Base-by-base conservation (phyloP, 2,113 vertebrate genomes). In the Megaceryle maxima region DNA sequence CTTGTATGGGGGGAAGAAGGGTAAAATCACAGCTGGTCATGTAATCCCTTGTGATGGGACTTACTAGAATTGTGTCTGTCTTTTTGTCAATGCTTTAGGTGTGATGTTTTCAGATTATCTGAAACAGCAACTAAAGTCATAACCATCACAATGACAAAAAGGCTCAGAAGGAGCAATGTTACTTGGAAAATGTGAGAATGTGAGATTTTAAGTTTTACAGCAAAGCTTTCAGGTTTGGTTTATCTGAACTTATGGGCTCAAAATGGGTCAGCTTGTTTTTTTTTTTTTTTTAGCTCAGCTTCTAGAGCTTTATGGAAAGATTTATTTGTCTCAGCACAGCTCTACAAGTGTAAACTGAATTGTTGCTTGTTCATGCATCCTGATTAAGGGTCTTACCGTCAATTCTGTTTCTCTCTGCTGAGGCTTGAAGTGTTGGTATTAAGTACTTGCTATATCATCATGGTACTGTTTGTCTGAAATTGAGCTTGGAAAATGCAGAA, bases 341-440 rank as follows among this genome's bases (percentile, higher is more conserved):
- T 89, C 59, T 73, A 59, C 51, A 79, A 70, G 43, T 85, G 16
- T 91, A 94, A 92, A 88, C 75, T 72, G 79, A 94, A 93, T 67
- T 50, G n/a, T 62, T 84, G 60, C 79, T 93, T 93, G 80, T 91
- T 93, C 86, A 50, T 93, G 93, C 66, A 90, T 96, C 80, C 88
- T 76, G 87, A 92, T 96, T 89, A 96, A 94, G 60, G 73, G 70
- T 28, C 75, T 83, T 87, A 90, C 70, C 3, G 0, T 80, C 88
- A 88, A 44, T 76, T 73, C 35, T 87, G 66, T 33, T 96, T 93
- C 91, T 51, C 43, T 96, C 63, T 73, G 21, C 35, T 94, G 62
- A 85, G 56, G 43, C 35, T 96, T 87, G 90, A 95, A 91, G 64
- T 92, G 53, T 22, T 92, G 53, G n/a, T 59, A 72, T 82, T 94